phyloP scores from a whole-genome alignment of 2,113 vertebrate species.

The Piaya cayana region DNA sequence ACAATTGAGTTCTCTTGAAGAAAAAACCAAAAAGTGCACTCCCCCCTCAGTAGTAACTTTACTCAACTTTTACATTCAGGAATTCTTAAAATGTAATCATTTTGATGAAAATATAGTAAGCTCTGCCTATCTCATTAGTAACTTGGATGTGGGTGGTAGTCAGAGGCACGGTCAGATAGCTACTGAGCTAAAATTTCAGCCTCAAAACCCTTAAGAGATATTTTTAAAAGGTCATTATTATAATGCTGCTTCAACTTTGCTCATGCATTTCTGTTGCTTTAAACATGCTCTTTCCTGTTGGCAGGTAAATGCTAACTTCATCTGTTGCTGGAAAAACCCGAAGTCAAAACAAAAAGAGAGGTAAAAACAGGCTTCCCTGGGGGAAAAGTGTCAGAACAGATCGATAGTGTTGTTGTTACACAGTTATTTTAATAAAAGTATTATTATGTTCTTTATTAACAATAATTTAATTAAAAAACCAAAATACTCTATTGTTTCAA shows the following conservation, averaged over 20 bases:
- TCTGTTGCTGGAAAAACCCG: constrained; percentile 78
- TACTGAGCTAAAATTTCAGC: constrained; percentile 57
- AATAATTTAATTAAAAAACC: constrained; percentile 87
- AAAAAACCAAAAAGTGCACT: constrained; percentile 84
- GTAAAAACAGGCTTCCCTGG: constrained; percentile 79
- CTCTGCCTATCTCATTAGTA: constrained; percentile 73
- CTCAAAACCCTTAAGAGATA: constrained; percentile 60
- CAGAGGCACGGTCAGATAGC: constrained; percentile 64
- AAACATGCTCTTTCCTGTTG: constrained; percentile 81
- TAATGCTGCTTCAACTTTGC: constrained; percentile 76
- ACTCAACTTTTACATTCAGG: constrained; percentile 81
- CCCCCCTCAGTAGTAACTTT: constrained; percentile 79
- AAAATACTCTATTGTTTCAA: constrained; percentile 86
- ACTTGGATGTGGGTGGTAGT: constrained; percentile 68
- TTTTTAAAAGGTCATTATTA: constrained; percentile 19
- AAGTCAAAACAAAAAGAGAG: constrained; percentile 74
- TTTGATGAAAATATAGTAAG: constrained; percentile 77
- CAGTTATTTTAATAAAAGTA: constrained; percentile 82
- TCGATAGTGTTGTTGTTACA: constrained; percentile 81
- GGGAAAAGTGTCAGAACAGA: constrained; percentile 78
- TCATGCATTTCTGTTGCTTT: constrained; percentile 76
- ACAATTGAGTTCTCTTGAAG: constrained; percentile 76
- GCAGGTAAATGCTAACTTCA: constrained; percentile 75
- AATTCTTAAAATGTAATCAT: constrained; percentile 60
- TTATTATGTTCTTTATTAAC: constrained; percentile 82